Percentiles rank a stretch among this genome's conserved stretches.
Evolutionary conservation across 92 coral and sea anemone species (phyloP).

Genomic region (Epizoanthus rinbou): DNA sequence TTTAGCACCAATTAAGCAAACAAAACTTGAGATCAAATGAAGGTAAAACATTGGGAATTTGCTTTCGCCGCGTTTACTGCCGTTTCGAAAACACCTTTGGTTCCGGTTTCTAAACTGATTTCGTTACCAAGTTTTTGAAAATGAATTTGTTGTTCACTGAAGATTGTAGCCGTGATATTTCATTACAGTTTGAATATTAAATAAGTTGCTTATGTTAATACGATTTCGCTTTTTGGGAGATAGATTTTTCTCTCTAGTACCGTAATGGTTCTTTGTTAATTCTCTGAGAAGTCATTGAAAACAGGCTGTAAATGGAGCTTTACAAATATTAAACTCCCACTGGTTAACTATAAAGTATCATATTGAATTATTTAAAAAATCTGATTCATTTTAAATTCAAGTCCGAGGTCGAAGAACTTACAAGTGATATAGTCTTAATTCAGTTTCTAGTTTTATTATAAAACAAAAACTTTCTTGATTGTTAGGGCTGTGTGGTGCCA

Average conservation of each 20-base stretch:
- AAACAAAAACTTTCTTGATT: conserved; percentile 22
- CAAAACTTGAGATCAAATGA: conserved; percentile 18
- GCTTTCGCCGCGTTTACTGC: conserved; percentile 24
- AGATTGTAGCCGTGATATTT: too few relatives aligned
- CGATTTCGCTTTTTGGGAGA: background rate
- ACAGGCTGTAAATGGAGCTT: conserved; percentile 26
- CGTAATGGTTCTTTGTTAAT: too few relatives aligned
- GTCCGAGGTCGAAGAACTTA: too few relatives aligned
- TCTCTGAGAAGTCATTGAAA: conserved; percentile 37
- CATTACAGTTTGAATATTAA: too few relatives aligned
- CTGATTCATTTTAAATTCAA: too few relatives aligned
- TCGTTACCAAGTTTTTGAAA: conserved; percentile 20
- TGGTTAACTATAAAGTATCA: conserved; percentile 1
- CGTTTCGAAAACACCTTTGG: conserved; percentile 1
- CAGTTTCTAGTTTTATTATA: background rate
- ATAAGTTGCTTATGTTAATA: too few relatives aligned
- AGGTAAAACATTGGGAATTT: background rate
- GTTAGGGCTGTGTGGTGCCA: conserved; percentile 18
- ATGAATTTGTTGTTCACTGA: conserved; percentile 18
- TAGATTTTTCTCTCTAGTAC: too few relatives aligned
- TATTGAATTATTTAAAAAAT: too few relatives aligned
- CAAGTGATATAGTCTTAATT: too few relatives aligned
- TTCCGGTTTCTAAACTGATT: conserved; percentile 13
- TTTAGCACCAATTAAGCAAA: background rate
- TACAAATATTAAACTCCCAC: conserved; percentile 31